Conservation (phyloP, 2,113 vertebrate species). For the Haplochromis burtoni region DNA sequence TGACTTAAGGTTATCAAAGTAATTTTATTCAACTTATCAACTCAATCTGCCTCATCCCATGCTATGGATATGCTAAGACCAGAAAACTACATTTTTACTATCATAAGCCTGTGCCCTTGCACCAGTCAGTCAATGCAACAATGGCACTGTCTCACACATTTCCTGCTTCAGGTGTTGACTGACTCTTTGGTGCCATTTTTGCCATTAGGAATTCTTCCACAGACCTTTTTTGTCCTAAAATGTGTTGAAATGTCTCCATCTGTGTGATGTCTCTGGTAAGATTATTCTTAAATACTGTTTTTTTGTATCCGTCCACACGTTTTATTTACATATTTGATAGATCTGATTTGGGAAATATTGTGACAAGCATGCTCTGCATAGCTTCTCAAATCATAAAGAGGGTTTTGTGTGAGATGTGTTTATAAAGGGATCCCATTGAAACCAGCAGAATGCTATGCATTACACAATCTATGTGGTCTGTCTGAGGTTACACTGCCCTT, state of each 20-base stretch:
- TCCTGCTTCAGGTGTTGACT: neutral
- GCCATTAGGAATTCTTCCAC: neutral
- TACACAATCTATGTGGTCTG: slow-evolving; percentile 44
- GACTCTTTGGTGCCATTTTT: neutral
- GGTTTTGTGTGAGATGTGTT: slow-evolving; percentile 21
- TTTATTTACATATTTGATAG: neutral
- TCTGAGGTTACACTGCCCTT: slow-evolving; percentile 40
- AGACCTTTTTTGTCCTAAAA: neutral
- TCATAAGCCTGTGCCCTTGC: neutral
- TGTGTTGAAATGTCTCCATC: neutral
- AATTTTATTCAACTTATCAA: neutral
- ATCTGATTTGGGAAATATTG: neutral
- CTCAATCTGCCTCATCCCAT: neutral
- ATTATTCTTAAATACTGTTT: neutral
- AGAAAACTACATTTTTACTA: neutral
- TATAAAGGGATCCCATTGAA: slow-evolving; percentile 25
- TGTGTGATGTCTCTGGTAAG: neutral
- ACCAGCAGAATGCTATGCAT: slow-evolving; percentile 36
- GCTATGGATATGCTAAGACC: neutral
- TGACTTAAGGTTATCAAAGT: neutral
- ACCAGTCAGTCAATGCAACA: neutral
- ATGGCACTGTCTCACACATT: too few relatives aligned
- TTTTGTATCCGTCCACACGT: neutral
- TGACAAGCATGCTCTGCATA: neutral
- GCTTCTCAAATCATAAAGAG: neutral